Percentiles rank a stretch among this genome's conserved stretches.
Conservation (phyloP, 2,797 vertebrate species). For the Halcyon leucocephala region DNA sequence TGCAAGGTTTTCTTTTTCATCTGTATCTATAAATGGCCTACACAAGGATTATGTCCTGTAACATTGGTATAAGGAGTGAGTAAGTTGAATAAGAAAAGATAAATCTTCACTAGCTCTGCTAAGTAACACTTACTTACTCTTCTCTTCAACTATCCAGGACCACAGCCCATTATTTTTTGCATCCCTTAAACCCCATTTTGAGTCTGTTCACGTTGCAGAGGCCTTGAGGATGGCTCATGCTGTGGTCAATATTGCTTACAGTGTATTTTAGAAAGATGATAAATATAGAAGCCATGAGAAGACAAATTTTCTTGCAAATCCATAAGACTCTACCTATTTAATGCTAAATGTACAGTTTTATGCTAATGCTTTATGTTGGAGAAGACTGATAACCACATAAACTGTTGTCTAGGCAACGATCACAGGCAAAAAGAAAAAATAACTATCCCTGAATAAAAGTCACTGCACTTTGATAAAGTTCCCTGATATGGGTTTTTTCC, state of each 20-base stretch:
- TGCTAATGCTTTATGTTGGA: not conserved
- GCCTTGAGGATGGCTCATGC: not conserved
- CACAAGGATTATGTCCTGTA: not conserved
- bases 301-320: not conserved
- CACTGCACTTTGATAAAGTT: not conserved
- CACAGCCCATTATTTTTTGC: not conserved
- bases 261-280: not conserved
- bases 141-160: not conserved
- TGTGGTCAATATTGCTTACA: not conserved
- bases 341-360: not conserved
- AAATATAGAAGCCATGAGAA: not conserved
- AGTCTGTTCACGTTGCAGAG: not conserved
- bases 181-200: not conserved
- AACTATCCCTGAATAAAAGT: not conserved
- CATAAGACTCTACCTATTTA: not conserved
- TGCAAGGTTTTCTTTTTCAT: not conserved
- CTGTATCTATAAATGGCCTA: not conserved
- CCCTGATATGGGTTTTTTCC: not conserved
- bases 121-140: not conserved
- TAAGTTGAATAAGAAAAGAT: not conserved
- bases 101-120: not conserved
- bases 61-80: not conserved
- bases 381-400: not conserved
- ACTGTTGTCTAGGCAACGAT: not conserved
- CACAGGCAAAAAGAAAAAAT: not conserved